A percentile compares a stretch with the other conserved stretches of the same genome.
Evolutionary conservation across 2,888 invertebrate genomes (phyloP).

Genomic region (Cylloceria caligata): DNA sequence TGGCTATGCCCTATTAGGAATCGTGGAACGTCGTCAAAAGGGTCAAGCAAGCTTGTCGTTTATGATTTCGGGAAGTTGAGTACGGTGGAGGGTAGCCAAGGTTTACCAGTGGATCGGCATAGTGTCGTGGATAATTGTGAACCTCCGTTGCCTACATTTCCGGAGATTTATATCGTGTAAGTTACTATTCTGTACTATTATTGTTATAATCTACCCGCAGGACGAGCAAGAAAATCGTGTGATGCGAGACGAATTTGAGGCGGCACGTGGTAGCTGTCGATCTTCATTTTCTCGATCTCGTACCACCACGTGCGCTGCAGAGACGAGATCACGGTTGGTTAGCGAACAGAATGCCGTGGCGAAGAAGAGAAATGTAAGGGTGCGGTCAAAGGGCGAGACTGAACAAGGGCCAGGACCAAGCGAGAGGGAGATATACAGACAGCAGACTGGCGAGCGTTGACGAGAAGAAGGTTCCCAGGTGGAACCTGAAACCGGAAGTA

Average conservation of each 20-base stretch:
- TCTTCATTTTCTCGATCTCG: constrained; percentile 74
- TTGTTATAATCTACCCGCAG: constrained; percentile 11
- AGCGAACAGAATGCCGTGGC: constrained; percentile 20
- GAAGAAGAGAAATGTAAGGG: constrained; percentile 40
- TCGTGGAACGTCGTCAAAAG: constrained; percentile 55
- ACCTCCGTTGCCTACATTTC: constrained; percentile 14
- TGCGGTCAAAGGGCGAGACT: constrained; percentile 50
- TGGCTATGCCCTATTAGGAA: constrained; percentile 52
- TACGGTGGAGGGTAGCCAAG: constrained; percentile 29
- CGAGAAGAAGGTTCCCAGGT: constrained; percentile 71
- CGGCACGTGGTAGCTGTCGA: constrained; percentile 77
- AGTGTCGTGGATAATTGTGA: constrained; percentile 26
- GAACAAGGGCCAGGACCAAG: constrained; percentile 21
- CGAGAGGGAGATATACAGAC: constrained; percentile 20
- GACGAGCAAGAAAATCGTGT: constrained; percentile 37
- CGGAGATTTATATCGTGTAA: background rate
- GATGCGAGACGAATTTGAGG: constrained; percentile 56
- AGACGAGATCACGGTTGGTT: constrained; percentile 37
- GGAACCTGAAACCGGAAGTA: constrained; percentile 73
- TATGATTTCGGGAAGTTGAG: constrained; percentile 41
- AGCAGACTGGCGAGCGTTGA: constrained; percentile 28
- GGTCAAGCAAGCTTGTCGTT: constrained; percentile 47
- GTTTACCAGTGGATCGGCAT: constrained; percentile 8
- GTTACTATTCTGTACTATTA: background rate
- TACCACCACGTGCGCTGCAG: constrained; percentile 9